Conservation (phyloP, 2,888 invertebrate genomes). For the Carabus problematicus region DNA sequence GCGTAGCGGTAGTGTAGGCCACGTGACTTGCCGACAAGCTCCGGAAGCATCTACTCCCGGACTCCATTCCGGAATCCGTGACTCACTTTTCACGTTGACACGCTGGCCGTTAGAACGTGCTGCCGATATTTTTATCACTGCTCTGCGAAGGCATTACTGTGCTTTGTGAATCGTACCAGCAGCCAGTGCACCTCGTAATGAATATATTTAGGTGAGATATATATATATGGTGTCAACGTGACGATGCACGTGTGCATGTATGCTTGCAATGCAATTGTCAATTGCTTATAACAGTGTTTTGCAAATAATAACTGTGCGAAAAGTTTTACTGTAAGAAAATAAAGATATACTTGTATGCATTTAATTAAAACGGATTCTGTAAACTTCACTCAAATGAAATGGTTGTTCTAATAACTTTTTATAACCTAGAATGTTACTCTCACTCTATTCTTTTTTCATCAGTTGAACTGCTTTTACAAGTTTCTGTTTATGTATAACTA, state of each 20-base stretch:
- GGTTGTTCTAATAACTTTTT: too few species aligned
- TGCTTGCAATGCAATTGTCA: background rate
- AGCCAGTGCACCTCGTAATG: background rate
- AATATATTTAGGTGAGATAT: constrained; percentile 11
- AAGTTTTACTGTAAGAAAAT: too few species aligned
- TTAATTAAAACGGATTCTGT: too few species aligned
- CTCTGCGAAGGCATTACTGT: background rate
- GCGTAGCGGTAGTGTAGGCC: background rate
- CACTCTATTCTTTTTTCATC: too few species aligned
- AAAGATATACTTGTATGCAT: too few species aligned
- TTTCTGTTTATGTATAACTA: background rate
- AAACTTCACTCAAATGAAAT: too few species aligned
- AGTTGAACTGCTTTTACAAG: too few species aligned
- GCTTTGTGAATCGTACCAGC: background rate
- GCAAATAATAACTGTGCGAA: too few species aligned
- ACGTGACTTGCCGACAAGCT: constrained; percentile 11
- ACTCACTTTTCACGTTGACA: constrained; percentile 21
- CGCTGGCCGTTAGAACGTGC: constrained; percentile 10
- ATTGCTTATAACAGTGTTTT: too few species aligned
- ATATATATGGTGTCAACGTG: background rate
- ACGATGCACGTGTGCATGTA: background rate
- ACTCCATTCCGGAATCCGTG: constrained; percentile 24
- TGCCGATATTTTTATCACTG: background rate
- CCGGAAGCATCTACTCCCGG: constrained; percentile 20
- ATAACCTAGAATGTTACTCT: too few species aligned